Evolutionary conservation across 2,888 invertebrate species (phyloP).

Genomic region (Tricholauxania praeusta): DNA sequence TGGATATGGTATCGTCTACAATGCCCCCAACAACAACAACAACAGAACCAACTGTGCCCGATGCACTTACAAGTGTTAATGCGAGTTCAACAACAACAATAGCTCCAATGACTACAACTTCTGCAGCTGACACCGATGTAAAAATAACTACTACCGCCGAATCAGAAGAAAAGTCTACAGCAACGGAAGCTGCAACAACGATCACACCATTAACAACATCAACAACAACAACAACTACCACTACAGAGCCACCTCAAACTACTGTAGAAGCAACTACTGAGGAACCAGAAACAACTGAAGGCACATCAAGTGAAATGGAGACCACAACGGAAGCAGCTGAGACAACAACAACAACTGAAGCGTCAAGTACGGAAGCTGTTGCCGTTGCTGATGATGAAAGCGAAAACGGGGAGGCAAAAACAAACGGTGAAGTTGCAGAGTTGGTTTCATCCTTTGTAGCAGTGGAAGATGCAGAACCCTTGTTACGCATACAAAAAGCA

Average conservation of each 20-base stretch:
- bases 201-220: conserved; percentile 1
- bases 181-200: conserved; percentile 25
- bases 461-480: conserved; percentile 55
- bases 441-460: conserved; percentile 58
- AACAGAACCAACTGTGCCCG: background rate
- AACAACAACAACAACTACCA: conserved; percentile 24
- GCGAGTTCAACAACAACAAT: conserved; percentile 30
- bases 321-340: conserved; percentile 24
- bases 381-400: conserved; percentile 28
- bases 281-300: conserved; percentile 34
- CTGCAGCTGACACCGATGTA: conserved; percentile 38
- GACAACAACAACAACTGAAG: conserved; percentile 56
- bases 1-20: conserved; percentile 60
- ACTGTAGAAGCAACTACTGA: conserved; percentile 40
- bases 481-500: conserved; percentile 59
- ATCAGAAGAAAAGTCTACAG: conserved; percentile 36
- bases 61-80: no score
- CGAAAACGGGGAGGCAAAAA: conserved; percentile 46
- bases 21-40: conserved; percentile 40
- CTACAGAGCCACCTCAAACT: conserved; percentile 10
- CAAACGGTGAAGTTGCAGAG: conserved; percentile 55
- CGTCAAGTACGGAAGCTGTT: conserved; percentile 8
- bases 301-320: conserved; percentile 22
- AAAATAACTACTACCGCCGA: conserved; percentile 42
- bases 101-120: conserved; percentile 43